Evolutionary conservation across 2,797 vertebrate species (phyloP).

Genomic region (Valencia hispanica): DNA sequence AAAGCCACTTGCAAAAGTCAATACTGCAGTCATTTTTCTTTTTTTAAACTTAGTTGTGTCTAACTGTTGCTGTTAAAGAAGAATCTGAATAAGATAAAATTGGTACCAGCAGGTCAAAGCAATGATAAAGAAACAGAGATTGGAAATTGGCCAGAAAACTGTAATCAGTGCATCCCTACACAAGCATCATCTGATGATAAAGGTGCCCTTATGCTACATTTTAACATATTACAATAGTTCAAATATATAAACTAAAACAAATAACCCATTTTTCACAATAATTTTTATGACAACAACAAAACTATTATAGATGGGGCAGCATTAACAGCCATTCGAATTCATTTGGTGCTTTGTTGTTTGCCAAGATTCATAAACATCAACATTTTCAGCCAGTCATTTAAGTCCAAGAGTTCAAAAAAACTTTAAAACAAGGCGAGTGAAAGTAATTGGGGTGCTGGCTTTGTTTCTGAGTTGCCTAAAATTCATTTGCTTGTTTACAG

Average conservation of each 20-base stretch:
- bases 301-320: neutral
- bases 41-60: neutral
- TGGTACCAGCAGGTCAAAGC: neutral
- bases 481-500: slow-evolving; percentile 5
- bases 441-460: slow-evolving; percentile 18
- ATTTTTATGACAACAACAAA: neutral
- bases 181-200: neutral
- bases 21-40: neutral
- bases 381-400: neutral
- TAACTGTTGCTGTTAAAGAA: neutral
- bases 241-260: neutral
- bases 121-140: neutral
- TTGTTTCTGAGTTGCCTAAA: slow-evolving; percentile 5
- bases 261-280: neutral
- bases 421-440: neutral
- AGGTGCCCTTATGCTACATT: too few species aligned
- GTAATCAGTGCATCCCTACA: neutral
- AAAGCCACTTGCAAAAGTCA: neutral
- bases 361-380: neutral
- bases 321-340: neutral
- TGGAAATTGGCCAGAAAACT: neutral
- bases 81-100: neutral
- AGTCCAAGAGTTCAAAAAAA: neutral
- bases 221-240: neutral
- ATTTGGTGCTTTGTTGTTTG: neutral